phyloP scores from a whole-genome alignment of 92 coral and sea anemone genomes.

The Porites evermanni region DNA sequence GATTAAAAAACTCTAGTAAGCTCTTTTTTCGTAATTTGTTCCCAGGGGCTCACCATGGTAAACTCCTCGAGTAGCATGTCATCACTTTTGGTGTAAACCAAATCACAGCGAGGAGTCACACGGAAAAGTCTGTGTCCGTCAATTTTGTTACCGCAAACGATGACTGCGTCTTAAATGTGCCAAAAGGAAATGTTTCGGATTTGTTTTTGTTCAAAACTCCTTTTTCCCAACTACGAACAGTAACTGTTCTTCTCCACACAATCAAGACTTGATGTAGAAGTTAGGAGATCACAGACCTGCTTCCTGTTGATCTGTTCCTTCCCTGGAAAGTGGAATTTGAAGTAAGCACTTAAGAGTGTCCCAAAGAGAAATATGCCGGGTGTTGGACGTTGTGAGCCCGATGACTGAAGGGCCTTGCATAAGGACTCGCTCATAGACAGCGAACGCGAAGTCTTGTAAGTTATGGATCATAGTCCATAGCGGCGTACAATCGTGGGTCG shows the following conservation, averaged over 20 bases:
- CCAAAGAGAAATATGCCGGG: not conserved
- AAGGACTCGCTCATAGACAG: not conserved
- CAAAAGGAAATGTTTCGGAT: not conserved
- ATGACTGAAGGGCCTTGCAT: not conserved
- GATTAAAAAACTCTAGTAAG: not conserved
- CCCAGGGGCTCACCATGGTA: conserved; percentile 21
- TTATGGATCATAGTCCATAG: not conserved
- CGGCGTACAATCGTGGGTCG: not conserved
- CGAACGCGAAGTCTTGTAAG: not conserved
- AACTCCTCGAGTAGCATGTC: conserved; percentile 32
- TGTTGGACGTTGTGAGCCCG: not conserved
- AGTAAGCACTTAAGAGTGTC: not conserved
- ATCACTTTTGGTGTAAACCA: conserved; percentile 21
- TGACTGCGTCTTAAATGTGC: not conserved
- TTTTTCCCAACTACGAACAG: conserved; percentile 1
- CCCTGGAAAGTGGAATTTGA: not conserved
- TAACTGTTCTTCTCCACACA: not conserved
- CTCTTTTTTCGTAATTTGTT: not conserved
- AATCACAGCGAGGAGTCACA: not conserved
- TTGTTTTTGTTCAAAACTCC: conserved; percentile 1
- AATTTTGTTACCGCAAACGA: not conserved
- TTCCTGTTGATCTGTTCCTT: not conserved
- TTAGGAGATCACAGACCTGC: not conserved
- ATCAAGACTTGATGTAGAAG: not conserved
- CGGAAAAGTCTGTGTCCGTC: not conserved